Base-by-base conservation (phyloP, 2,113 vertebrate species). In the Phyllostomus hastatus region DNA sequence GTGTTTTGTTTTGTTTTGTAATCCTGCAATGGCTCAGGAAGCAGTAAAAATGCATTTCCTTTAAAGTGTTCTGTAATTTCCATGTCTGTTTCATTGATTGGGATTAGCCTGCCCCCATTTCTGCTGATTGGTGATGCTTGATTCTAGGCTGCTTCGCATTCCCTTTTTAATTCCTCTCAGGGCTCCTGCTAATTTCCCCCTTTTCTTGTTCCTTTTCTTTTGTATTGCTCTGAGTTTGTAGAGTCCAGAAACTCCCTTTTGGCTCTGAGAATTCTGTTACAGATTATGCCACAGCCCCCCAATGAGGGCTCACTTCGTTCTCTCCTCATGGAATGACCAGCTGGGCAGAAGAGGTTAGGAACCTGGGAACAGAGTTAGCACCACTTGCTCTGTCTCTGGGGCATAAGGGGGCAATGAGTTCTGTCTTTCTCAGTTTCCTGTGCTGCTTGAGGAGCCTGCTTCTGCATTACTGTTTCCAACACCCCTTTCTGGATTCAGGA, bases 1-100 rank as follows among this genome's bases (percentile, higher is more conserved):
- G 75, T 61, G 43, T 93, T 95, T 72, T 88, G 28, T 70, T 81
- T 38, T 81, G 70, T 33, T 35, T 95, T 96, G 73, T 92, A 86
- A 86, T 90, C n/a, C 38, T 70, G 26, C 73, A 43, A 14, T 84
- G 94, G 41, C 48, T 52, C 10, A 10, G 35, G 67, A 70, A 96
- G 41, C 38, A 72, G 50, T 94, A 86, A 85, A 90, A 85, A 79
- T 93, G 75, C 66, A 38, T 87, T 96, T 73, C 20, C n/a, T 85
- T 88, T 82, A 41, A 76, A 76, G 38, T 61, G 22, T 95, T 94
- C 91, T 57, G 17, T 78, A 38, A 92, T 83, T 97, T 69, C 31
- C 66, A 78, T 2, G 54, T 84, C 82, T 76, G 10, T 75, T 57
- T 94, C 48, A 52, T 76, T 83, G 57, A 87, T 52, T 83, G 86